Percentiles rank a stretch among this genome's conserved stretches.
These are phyloP conservation scores for Poeciliopsis occidentalis DNA, from an alignment of 2,113 vertebrate genomes.

Conservation along the genomic window DNA sequence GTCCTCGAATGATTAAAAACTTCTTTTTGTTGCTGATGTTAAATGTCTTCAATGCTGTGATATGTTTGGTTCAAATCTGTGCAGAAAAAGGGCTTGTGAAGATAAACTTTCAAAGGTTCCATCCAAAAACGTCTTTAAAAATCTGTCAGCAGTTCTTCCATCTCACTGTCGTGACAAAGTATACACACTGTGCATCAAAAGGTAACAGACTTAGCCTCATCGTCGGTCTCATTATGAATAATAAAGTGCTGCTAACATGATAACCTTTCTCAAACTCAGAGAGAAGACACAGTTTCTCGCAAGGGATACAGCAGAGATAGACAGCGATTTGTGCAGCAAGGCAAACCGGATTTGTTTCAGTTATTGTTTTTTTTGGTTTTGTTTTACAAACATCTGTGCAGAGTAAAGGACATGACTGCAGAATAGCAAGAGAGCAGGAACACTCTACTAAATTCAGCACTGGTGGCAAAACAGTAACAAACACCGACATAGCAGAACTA, in stretches of 20 bases:
- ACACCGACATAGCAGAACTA: background rate
- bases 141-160: constrained; percentile 56
- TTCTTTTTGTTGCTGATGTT: background rate
- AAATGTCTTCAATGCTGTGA: constrained; percentile 5
- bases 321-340: constrained; percentile 1
- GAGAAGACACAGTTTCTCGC: constrained; percentile 6
- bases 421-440: background rate
- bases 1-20: constrained; percentile 55
- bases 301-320: constrained; percentile 62
- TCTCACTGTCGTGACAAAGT: constrained; percentile 42
- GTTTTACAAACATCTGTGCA: background rate
- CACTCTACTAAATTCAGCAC: constrained; percentile 23
- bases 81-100: background rate
- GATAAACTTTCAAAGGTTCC: constrained; percentile 20
- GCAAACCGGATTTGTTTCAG: background rate
- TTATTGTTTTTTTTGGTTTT: background rate
- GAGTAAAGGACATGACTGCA: constrained; percentile 8
- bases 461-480: background rate
- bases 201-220: background rate
- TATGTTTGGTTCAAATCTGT: background rate
- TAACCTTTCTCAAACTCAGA: constrained; percentile 36
- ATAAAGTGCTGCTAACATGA: constrained; percentile 71
- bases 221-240: constrained; percentile 30
- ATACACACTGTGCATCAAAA: constrained; percentile 21
- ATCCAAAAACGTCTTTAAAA: constrained; percentile 38